phyloP scores from a whole-genome alignment of 2,888 invertebrate species.

The Marasmarcha lunaedactyla region DNA sequence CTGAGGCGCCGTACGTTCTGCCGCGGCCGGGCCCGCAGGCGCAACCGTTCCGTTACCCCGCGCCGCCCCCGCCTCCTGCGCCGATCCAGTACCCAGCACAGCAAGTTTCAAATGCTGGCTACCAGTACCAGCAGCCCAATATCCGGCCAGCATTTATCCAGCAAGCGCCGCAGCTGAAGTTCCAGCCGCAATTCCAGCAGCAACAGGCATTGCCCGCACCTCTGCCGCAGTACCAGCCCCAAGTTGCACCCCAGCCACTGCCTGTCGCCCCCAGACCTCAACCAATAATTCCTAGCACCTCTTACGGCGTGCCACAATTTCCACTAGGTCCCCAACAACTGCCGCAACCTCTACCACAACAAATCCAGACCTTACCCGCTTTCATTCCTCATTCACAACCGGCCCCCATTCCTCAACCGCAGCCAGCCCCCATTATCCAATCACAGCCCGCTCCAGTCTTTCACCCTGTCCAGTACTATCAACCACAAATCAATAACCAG shows the following conservation, averaged over 20 bases:
- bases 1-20: constrained; percentile 53
- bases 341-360: constrained; percentile 1
- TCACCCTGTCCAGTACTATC: background rate
- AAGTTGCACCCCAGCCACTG: constrained; percentile 12
- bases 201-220: constrained; percentile 8
- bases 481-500: constrained; percentile 13
- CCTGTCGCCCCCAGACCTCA: constrained; percentile 4
- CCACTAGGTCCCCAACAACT: background rate
- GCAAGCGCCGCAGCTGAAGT: constrained; percentile 14
- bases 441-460: constrained; percentile 3
- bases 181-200: constrained; percentile 5
- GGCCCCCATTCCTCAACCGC: constrained; percentile 8
- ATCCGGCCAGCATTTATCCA: constrained; percentile 9
- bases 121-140: constrained; percentile 13
- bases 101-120: constrained; percentile 8
- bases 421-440: constrained; percentile 4
- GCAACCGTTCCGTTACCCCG: constrained; percentile 34
- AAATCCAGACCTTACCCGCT: background rate
- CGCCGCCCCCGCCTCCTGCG: constrained; percentile 20
- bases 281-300: constrained; percentile 8
- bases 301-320: constrained; percentile 4
- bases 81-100: constrained; percentile 11
- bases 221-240: constrained; percentile 10
- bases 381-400: constrained; percentile 5
- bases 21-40: constrained; percentile 39